Percentiles rank a stretch among this genome's conserved stretches.
phyloP scores from a whole-genome alignment of 1,140 invertebrate genomes.

The Heliothis subflexa region DNA sequence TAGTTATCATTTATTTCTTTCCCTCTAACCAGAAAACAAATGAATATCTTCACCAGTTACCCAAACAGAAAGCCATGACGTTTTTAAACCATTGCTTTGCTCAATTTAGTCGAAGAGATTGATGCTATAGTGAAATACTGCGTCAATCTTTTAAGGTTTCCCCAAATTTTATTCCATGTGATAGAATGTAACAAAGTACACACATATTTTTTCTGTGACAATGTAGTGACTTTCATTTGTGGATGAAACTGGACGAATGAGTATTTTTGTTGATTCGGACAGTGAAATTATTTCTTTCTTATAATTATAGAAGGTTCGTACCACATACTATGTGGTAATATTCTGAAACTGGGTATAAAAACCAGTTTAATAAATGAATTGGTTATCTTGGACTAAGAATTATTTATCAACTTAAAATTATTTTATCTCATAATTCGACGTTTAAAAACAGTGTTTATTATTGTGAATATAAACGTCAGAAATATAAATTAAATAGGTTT shows the following conservation, averaged over 20 bases:
- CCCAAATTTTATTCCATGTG: slow-evolving; percentile 23
- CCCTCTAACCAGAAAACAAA: neutral
- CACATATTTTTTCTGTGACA: slow-evolving; percentile 34
- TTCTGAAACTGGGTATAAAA: no score
- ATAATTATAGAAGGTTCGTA: no score
- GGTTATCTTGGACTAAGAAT: no score
- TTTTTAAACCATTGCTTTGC: slow-evolving; percentile 34
- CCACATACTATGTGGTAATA: no score
- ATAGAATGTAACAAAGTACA: slow-evolving; percentile 30
- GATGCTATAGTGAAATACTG: slow-evolving; percentile 26
- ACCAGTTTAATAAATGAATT: no score
- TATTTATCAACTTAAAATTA: no score
- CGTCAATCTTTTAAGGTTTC: slow-evolving; percentile 32
- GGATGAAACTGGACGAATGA: neutral
- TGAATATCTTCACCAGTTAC: neutral
- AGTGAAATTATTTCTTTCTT: no score
- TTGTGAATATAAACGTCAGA: no score
- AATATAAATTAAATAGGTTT: no score
- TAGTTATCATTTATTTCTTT: neutral
- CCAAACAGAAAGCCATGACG: slow-evolving; percentile 6
- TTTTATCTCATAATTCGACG: no score
- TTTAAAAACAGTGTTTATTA: no score
- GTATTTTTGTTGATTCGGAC: neutral
- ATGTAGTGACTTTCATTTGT: slow-evolving; percentile 13
- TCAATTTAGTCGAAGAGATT: slow-evolving; percentile 38